Evolutionary conservation across 2,797 vertebrate genomes (phyloP).

Genomic region (Clarias platycephalus): DNA sequence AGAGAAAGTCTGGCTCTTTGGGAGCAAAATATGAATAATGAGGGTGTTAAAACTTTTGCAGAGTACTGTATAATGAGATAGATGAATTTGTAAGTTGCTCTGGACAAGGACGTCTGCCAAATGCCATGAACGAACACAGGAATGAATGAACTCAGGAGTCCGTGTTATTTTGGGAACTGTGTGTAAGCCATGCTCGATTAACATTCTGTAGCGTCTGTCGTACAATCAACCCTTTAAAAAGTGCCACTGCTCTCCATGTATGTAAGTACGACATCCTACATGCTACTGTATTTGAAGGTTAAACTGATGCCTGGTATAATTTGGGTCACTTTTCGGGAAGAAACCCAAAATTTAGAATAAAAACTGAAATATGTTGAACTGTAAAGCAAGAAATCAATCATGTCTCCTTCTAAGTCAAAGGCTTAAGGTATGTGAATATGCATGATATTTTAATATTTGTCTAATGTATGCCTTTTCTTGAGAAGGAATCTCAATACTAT

Average conservation of each 20-base stretch:
- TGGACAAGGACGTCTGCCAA: too few relatives aligned
- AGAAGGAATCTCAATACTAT: not conserved
- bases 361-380: not conserved
- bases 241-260: not conserved
- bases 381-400: not conserved
- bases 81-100: too few relatives aligned
- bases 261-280: not conserved
- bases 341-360: not conserved
- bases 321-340: not conserved
- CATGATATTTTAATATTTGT: too few relatives aligned
- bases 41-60: too few relatives aligned
- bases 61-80: too few relatives aligned
- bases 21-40: too few relatives aligned
- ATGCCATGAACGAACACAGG: not conserved
- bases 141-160: not conserved
- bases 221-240: not conserved
- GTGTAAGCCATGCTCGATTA: not conserved
- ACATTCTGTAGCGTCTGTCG: not conserved
- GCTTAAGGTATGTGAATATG: not conserved
- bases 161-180: not conserved
- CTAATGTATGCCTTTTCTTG: not conserved
- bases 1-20: too few relatives aligned
- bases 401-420: not conserved
- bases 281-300: not conserved
- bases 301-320: conserved; percentile 1